A percentile compares a stretch with the other conserved stretches of the same genome.
These are phyloP conservation scores for Xylota sylvarum DNA, from an alignment of 2,888 invertebrate species.

Conservation along the genomic window DNA sequence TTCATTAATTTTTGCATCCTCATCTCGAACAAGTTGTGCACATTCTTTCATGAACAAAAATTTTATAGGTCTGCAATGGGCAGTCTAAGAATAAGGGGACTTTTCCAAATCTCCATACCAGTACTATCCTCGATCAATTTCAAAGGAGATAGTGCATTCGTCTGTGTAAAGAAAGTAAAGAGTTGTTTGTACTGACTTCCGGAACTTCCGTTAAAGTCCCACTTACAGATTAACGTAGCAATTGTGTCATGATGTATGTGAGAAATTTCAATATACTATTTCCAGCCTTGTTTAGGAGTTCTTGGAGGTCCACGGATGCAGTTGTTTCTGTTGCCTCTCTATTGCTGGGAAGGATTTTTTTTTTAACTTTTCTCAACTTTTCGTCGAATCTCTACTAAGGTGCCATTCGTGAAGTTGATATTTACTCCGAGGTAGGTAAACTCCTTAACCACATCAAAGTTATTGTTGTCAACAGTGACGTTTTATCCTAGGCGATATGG, in stretches of 20 bases:
- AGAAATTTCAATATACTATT: constrained; percentile 18
- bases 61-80: background rate
- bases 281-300: constrained; percentile 17
- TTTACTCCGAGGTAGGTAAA: no score
- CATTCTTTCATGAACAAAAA: background rate
- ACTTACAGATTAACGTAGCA: constrained; percentile 20
- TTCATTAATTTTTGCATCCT: no score
- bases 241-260: constrained; percentile 17
- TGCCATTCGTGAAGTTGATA: no score
- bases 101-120: background rate
- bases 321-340: constrained; percentile 25
- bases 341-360: constrained; percentile 16
- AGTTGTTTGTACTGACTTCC: no score
- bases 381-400: no score
- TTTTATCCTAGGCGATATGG: no score
- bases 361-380: constrained; percentile 1
- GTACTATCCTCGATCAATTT: background rate
- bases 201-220: no score
- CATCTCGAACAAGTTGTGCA: background rate
- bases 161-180: no score
- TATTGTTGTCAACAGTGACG: no score
- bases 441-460: no score
- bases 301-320: constrained; percentile 20
- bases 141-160: background rate
- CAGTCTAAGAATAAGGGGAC: background rate